Evolutionary conservation across 2,113 vertebrate species (phyloP), one percentile per base, ranked within the genome.

Genomic region (Ictidomys tridecemlineatus): DNA sequence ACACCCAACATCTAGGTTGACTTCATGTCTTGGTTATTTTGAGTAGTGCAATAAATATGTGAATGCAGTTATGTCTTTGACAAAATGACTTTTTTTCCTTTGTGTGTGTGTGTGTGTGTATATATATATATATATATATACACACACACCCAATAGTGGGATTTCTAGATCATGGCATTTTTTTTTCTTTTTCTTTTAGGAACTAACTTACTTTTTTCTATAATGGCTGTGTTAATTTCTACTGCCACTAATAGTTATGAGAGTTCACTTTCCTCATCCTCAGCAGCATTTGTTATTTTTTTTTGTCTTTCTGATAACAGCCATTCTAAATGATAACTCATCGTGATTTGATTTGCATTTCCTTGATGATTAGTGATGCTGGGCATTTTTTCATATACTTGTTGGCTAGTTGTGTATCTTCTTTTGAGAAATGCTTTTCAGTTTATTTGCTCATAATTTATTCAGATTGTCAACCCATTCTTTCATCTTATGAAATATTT

Each of bases 401-500:
- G 34, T 89, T 89, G 42, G 39, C 24, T 22, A 48, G 34, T 73
- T 73, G 16, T 70, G 11, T 53, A 22, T 72, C 30, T 32, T 73
- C 26, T 51, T 20, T 28, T 79, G 61, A 90, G 34, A 65, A 65
- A 69, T 69, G 65, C n/a, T 70, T 2, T 56, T 78, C 7, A 17
- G 63, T 16, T 53, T 2, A 89, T 85, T 85, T 85, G 42, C 42
- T 42, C 37, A 51, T 48, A 20, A n/a, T n/a, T 48, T 48, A 69
- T n/a, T 42, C 39, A 67, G 39, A 85, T 48, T 34, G 65, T 45
- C n/a, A 63, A 78, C 24, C 34, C 58, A 30, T 78, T 73, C 48
- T 78, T 90, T 73, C 9, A 69, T 34, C 12, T 78, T 70, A 18
- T 86, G 67, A 94, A 82, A 42, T 91, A 67, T 48, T 78, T 96